Conservation (phyloP, 2,888 invertebrate genomes). For the Steromphala cineraria region DNA sequence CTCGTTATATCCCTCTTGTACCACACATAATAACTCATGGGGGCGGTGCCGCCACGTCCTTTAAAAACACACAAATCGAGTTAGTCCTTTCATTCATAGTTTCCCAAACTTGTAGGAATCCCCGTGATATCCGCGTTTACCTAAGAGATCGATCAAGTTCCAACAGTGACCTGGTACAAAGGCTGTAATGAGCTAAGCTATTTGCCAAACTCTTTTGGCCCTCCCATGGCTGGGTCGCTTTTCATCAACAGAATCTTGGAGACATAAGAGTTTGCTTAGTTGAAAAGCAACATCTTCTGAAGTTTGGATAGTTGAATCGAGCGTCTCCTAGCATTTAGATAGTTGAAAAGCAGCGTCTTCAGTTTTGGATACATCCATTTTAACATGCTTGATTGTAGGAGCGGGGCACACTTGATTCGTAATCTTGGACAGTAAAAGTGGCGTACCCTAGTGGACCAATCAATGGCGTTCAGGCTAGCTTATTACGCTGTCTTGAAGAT, state of each 20-base stretch:
- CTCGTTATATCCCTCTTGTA: no score
- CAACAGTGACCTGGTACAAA: background rate
- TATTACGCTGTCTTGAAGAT: background rate
- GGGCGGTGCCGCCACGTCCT: background rate
- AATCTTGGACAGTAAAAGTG: background rate
- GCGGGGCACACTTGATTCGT: background rate
- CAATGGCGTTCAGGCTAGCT: background rate
- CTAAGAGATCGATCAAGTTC: background rate
- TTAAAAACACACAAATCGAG: background rate
- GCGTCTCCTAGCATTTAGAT: background rate
- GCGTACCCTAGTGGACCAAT: background rate
- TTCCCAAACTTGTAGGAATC: background rate
- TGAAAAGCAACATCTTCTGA: background rate
- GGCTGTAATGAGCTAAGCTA: background rate
- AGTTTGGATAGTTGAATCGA: no score
- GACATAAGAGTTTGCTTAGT: background rate
- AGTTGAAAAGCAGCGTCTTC: background rate
- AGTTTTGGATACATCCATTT: background rate
- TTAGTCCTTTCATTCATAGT: background rate
- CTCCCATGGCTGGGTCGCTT: background rate
- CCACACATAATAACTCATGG: no score
- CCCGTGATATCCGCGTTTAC: slow-evolving; percentile 3
- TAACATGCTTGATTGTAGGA: background rate
- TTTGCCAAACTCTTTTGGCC: background rate
- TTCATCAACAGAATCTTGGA: background rate